Evolutionary conservation across 2,797 vertebrate species (phyloP), one percentile per base, ranked within the genome.

Genomic region (Hirundo rustica): DNA sequence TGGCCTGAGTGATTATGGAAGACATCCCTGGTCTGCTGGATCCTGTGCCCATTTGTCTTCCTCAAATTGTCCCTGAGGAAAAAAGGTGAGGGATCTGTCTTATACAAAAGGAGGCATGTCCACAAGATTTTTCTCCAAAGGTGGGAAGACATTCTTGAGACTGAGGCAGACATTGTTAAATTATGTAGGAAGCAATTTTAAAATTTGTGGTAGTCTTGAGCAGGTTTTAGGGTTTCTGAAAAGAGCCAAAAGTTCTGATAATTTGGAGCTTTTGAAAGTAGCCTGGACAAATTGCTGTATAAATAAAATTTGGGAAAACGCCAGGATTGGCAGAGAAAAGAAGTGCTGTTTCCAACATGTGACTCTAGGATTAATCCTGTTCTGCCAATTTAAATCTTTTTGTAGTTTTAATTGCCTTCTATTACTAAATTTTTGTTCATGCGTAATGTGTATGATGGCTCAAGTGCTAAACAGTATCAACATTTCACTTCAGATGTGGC

Each of bases 331-430:
- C 92, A 92, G 61, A 75, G 85, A 85, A 91, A 95, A 89, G 26
- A 83, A 72, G 36, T 78, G 20, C 36, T 83, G 40, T 58, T 93
- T 95, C 88, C 91, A 91, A 75, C 81, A 88, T 80, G 89, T 91
- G 93, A 96, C 81, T 80, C 30, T 34, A 71, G 26, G 72, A 96
- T 93, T 96, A 95, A 91, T 91, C 77, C 1, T 79, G 64, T 71
- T 94, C 75, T 93, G 72, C 72, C 65, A 89, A 20, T 80, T 92
- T 51, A 80, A 72, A 80, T 60, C 10, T 68, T 88, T 92, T 79
- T 90, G 70, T 64, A 88, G 25, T 86, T 96, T 95, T 96, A 96
- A 96, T 95, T 97, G 91, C 89, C 40, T 89, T 94, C 42, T 57
- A 34, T 77, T 95, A n/a, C 65, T 91, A 91, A 85, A 40, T 65